Conservation (phyloP, 2,888 invertebrate genomes). For the Macrosoma leucophasiata region DNA sequence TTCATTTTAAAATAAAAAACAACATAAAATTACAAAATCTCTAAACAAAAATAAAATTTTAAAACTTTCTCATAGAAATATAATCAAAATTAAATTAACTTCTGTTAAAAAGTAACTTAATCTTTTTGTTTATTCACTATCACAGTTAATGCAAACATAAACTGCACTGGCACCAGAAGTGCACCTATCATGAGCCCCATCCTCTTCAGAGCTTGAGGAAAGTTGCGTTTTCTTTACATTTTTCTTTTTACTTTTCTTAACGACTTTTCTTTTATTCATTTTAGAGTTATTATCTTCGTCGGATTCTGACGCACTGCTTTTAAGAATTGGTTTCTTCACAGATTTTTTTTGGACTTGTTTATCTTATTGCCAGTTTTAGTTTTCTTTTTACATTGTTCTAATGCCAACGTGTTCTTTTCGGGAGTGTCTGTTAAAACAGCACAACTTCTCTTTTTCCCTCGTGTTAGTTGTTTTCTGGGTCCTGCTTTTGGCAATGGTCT, state of each 20-base stretch:
- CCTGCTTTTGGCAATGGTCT: neutral
- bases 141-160: too few relatives aligned
- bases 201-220: too few relatives aligned
- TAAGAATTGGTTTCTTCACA: neutral
- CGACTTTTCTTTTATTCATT: neutral
- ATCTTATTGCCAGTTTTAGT: neutral
- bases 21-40: too few relatives aligned
- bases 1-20: too few relatives aligned
- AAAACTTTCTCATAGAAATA: too few relatives aligned
- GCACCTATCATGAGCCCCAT: too few relatives aligned
- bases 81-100: too few relatives aligned
- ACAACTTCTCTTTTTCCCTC: neutral
- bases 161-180: too few relatives aligned
- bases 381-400: neutral
- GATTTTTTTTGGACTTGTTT: neutral
- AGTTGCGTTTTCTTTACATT: slow-evolving; percentile 3
- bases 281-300: neutral
- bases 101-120: too few relatives aligned
- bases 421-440: neutral
- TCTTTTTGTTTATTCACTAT: too few relatives aligned
- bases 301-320: neutral
- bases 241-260: neutral
- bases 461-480: neutral
- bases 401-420: neutral
- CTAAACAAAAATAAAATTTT: too few relatives aligned